Percentiles rank a stretch among this genome's conserved stretches.
These are phyloP conservation scores for Rhinatrema bivittatum DNA, from an alignment of 2,797 vertebrate genomes.

Conservation along the genomic window DNA sequence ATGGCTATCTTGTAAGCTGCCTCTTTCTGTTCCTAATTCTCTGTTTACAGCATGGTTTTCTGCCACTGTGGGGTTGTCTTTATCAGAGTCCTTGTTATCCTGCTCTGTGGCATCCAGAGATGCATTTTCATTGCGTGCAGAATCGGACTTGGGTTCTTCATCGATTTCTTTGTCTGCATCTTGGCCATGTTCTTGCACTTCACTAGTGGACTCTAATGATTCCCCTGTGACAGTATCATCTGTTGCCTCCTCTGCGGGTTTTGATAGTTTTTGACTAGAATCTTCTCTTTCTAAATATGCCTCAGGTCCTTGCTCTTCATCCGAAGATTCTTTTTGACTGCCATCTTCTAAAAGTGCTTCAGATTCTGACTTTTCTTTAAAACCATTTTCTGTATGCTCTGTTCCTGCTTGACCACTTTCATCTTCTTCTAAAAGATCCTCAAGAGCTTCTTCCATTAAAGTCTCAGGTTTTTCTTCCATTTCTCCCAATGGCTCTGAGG, in stretches of 20 bases:
- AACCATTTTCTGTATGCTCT: too few species aligned
- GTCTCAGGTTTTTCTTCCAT: background rate
- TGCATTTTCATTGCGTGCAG: background rate
- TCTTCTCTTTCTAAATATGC: background rate
- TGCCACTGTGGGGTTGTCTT: fast-evolving
- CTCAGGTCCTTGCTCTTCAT: background rate
- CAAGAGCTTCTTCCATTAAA: background rate
- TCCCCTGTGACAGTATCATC: background rate
- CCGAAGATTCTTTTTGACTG: background rate
- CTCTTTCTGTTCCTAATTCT: background rate
- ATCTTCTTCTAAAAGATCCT: slow-evolving; percentile 36
- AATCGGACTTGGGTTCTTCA: background rate
- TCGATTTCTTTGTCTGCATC: background rate
- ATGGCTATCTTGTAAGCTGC: background rate
- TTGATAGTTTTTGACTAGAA: background rate
- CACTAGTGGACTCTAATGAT: background rate
- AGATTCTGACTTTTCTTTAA: too few species aligned
- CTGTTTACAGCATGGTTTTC: background rate
- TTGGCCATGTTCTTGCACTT: fast-evolving
- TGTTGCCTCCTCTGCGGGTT: background rate
- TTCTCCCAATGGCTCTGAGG: slow-evolving; percentile 5
- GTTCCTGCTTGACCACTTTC: too few species aligned
- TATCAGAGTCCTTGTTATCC: background rate
- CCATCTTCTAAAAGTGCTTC: too few species aligned
- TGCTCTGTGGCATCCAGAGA: background rate